A percentile compares a stretch with the other conserved stretches of the same genome.
phyloP scores from a whole-genome alignment of 2,888 invertebrate genomes.

The Andrena bicolor region DNA sequence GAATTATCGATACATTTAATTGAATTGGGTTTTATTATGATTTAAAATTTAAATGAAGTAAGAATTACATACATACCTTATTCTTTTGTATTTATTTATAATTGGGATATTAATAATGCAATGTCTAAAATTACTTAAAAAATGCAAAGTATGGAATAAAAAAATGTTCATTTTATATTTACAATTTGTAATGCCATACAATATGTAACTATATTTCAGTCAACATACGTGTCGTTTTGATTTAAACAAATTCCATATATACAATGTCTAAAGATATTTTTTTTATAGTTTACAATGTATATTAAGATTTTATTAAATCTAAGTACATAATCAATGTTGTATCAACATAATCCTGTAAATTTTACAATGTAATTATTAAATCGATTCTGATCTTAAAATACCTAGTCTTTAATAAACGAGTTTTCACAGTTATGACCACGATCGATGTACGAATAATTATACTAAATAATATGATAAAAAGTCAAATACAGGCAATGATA shows the following conservation, averaged over 20 bases:
- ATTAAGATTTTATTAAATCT: conserved; percentile 26
- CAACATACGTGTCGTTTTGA: conserved; percentile 58
- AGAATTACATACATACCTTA: too few relatives aligned
- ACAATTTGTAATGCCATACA: conserved; percentile 58
- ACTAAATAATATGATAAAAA: conserved; percentile 45
- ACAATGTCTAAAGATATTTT: conserved; percentile 31
- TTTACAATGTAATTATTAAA: background rate
- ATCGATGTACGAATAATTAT: conserved; percentile 47
- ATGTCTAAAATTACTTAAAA: conserved; percentile 39
- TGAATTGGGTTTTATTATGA: too few relatives aligned
- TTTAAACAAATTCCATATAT: conserved; percentile 50
- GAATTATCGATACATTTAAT: background rate
- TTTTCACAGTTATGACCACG: conserved; percentile 46
- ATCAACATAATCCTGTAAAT: conserved; percentile 10
- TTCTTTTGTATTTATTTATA: conserved; percentile 29
- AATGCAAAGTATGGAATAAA: conserved; percentile 52
- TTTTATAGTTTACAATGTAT: conserved; percentile 23
- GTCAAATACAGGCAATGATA: conserved; percentile 55
- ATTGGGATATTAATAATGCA: conserved; percentile 19
- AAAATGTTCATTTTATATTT: conserved; percentile 64
- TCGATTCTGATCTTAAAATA: conserved; percentile 3
- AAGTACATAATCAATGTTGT: conserved; percentile 1
- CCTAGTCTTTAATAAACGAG: conserved; percentile 8
- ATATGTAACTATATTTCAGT: conserved; percentile 60
- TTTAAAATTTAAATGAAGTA: too few relatives aligned